Evolutionary conservation across 1,140 invertebrate species (phyloP).

Genomic region (Anagrus nilaparvatae): DNA sequence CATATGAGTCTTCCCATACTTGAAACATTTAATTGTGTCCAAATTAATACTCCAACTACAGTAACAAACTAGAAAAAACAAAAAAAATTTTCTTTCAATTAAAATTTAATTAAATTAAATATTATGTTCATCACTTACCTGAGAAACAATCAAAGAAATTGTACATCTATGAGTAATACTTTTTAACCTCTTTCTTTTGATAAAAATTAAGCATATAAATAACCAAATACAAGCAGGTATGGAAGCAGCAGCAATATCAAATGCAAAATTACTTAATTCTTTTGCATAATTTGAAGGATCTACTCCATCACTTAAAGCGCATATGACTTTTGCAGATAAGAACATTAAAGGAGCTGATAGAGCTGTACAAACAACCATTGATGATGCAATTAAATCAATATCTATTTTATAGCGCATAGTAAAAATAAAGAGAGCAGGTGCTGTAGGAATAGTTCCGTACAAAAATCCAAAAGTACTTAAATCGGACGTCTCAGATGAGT

Average conservation of each 20-base stretch:
- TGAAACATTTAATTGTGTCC: conserved; percentile 29
- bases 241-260: conserved; percentile 73
- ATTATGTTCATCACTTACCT: conserved; percentile 45
- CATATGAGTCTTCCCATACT: conserved; percentile 26
- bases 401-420: conserved; percentile 79
- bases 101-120: background rate
- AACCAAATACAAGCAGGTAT: conserved; percentile 69
- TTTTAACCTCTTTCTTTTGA: conserved; percentile 58
- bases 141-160: conserved; percentile 64
- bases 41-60: conserved; percentile 33
- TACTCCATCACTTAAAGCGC: conserved; percentile 51
- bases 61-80: conserved; percentile 22
- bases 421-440: conserved; percentile 90
- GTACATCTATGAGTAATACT: conserved; percentile 77
- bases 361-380: conserved; percentile 89
- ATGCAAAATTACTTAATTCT: conserved; percentile 67
- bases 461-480: conserved; percentile 89
- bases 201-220: conserved; percentile 59
- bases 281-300: conserved; percentile 59
- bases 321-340: conserved; percentile 86
- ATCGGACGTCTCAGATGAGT: conserved; percentile 62
- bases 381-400: conserved; percentile 80
- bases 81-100: background rate
- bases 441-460: conserved; percentile 91
- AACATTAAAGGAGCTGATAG: conserved; percentile 91